Percentiles rank a stretch among this genome's conserved stretches.
phyloP scores from a whole-genome alignment of 2,888 invertebrate genomes.

The Erynnis tages region DNA sequence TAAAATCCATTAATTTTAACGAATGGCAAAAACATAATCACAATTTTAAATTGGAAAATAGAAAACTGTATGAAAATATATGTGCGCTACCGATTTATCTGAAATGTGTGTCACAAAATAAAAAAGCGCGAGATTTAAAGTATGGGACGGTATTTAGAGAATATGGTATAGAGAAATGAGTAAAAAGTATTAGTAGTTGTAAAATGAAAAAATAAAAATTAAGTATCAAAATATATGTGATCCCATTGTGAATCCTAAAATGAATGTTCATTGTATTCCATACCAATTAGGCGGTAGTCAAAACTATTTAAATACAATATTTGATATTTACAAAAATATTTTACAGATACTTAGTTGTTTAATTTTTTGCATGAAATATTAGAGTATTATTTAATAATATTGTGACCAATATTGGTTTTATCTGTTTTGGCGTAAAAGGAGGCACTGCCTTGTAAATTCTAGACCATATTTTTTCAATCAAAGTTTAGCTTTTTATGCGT shows the following conservation, averaged over 20 bases:
- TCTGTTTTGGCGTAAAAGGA: background rate
- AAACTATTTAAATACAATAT: slow-evolving; percentile 21
- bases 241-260: slow-evolving; percentile 57
- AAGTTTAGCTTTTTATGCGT: background rate
- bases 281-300: slow-evolving; percentile 35
- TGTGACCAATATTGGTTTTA: background rate
- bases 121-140: background rate
- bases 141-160: background rate
- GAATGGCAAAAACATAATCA: no score
- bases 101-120: no score
- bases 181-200: slow-evolving; percentile 29
- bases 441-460: background rate
- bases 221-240: slow-evolving; percentile 47
- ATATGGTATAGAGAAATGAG: slow-evolving; percentile 4
- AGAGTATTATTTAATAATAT: background rate
- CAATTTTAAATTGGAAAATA: no score
- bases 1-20: no score
- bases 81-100: no score
- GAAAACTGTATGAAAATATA: no score
- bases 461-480: background rate
- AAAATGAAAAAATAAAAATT: slow-evolving; percentile 6
- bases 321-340: background rate
- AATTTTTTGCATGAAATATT: background rate
- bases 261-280: slow-evolving; percentile 41
- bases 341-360: background rate